Conservation (phyloP, 1,140 invertebrate species). For the Nasonia giraulti region DNA sequence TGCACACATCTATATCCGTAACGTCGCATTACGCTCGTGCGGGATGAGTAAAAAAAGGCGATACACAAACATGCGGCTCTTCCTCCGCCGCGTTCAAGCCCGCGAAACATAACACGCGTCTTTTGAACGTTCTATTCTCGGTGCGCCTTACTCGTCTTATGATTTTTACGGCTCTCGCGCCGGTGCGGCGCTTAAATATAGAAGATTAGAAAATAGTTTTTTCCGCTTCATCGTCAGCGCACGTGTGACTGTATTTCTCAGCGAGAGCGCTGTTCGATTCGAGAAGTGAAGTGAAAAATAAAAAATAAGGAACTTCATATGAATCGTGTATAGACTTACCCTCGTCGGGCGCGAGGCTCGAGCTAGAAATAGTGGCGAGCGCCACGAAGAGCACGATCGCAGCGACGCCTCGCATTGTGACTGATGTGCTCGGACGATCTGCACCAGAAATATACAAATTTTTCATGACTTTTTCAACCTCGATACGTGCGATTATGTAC, state of each 20-base stretch:
- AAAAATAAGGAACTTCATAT: background rate
- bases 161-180: background rate
- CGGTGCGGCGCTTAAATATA: slow-evolving; percentile 31
- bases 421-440: slow-evolving; percentile 16
- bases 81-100: background rate
- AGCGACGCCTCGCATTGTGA: slow-evolving; percentile 60
- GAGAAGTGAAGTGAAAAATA: background rate
- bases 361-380: slow-evolving; percentile 56
- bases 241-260: too few relatives aligned
- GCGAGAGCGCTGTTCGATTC: too few relatives aligned
- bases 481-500: too few relatives aligned
- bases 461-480: background rate
- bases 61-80: background rate
- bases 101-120: slow-evolving; percentile 18
- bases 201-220: slow-evolving; percentile 44
- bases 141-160: background rate
- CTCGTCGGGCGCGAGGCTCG: slow-evolving; percentile 62
- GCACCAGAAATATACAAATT: slow-evolving; percentile 28
- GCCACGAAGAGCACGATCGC: slow-evolving; percentile 59
- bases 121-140: slow-evolving; percentile 35
- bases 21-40: background rate
- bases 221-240: too few relatives aligned
- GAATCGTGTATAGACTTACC: slow-evolving; percentile 56
- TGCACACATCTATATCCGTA: slow-evolving; percentile 31
- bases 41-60: slow-evolving; percentile 6